A percentile compares a stretch with the other conserved stretches of the same genome.
Evolutionary conservation across 2,797 vertebrate genomes (phyloP).

Genomic region (Amblyopsis hoosieri): DNA sequence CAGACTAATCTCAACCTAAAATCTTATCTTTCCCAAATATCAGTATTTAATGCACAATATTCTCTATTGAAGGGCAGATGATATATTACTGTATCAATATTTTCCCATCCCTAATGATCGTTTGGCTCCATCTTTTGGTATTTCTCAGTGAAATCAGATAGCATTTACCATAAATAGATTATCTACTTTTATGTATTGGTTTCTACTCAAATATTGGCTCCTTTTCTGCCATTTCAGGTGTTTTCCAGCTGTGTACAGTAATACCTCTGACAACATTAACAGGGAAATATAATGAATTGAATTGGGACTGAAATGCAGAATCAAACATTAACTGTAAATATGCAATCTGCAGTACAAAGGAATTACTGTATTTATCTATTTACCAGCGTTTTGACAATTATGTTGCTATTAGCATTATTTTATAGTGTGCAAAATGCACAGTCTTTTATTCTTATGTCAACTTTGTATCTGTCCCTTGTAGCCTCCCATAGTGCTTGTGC

Average conservation of each 20-base stretch:
- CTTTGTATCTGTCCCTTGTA: slow-evolving; percentile 42
- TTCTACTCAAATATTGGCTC: no score
- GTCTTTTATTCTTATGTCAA: no score
- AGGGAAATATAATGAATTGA: background rate
- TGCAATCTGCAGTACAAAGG: slow-evolving; percentile 24
- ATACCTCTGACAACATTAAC: slow-evolving; percentile 38
- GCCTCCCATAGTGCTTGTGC: slow-evolving; percentile 81
- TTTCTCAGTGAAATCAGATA: no score
- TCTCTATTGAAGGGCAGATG: no score
- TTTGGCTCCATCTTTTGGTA: no score
- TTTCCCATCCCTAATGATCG: no score
- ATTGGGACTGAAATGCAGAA: slow-evolving; percentile 3
- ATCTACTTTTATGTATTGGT: no score
- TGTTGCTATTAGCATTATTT: background rate
- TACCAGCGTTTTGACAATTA: slow-evolving; percentile 22
- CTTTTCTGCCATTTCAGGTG: slow-evolving; percentile 20
- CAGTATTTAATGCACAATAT: no score
- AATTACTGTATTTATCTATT: slow-evolving; percentile 44
- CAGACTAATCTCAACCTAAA: no score
- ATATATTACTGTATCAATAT: no score
- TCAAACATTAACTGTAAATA: background rate
- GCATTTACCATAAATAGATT: no score
- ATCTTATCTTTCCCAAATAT: no score
- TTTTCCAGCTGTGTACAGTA: slow-evolving; percentile 31
- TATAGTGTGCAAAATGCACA: background rate